Evolutionary conservation across 1,140 invertebrate species (phyloP).

Genomic region (Dysdera silvatica): DNA sequence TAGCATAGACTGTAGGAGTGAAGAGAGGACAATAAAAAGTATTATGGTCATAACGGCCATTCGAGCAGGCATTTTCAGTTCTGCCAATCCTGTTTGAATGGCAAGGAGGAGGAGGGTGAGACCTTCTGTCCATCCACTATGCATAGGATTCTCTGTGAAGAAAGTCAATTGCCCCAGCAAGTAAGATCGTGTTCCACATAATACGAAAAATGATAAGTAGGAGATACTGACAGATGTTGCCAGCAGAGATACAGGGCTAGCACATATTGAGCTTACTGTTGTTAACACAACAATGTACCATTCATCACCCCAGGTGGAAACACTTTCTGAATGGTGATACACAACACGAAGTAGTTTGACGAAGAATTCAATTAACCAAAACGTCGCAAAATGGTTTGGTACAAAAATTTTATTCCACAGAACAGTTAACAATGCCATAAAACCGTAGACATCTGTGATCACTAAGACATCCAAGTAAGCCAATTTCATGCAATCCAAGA

Average conservation of each 20-base stretch:
- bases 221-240: conserved; percentile 51
- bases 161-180: conserved; percentile 42
- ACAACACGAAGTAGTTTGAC: conserved; percentile 42
- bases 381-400: conserved; percentile 47
- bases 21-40: conserved; percentile 51
- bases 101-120: conserved; percentile 51
- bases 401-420: conserved; percentile 46
- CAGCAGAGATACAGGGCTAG: conserved; percentile 49
- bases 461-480: conserved; percentile 35
- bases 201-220: conserved; percentile 48
- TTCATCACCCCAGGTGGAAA: conserved; percentile 27
- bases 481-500: conserved; percentile 44
- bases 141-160: conserved; percentile 39
- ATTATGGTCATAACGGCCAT: conserved; percentile 51
- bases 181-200: conserved; percentile 46
- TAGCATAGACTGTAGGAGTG: conserved; percentile 52
- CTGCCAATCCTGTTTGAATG: conserved; percentile 51
- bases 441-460: conserved; percentile 41
- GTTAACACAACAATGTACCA: conserved; percentile 46
- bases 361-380: conserved; percentile 46
- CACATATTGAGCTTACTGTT: conserved; percentile 47
- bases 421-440: conserved; percentile 40
- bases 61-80: conserved; percentile 49
- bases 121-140: conserved; percentile 53
- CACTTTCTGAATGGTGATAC: conserved; percentile 20